Conservation (phyloP, 2,888 invertebrate genomes). For the Xestia c-nigrum region DNA sequence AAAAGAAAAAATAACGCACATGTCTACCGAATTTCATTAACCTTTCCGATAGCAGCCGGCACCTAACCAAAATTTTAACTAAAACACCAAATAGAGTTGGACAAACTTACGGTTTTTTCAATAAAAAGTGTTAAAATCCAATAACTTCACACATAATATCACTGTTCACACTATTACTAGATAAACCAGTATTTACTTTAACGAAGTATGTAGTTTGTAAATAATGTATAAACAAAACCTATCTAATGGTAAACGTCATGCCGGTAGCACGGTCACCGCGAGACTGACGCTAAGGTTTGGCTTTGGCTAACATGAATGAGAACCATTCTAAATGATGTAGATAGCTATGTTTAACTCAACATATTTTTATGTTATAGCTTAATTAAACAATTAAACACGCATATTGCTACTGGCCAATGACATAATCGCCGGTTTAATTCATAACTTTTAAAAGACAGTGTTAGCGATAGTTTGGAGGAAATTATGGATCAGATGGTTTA, state of each 20-base stretch:
- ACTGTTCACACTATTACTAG: constrained; percentile 40
- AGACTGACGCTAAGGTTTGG: constrained; percentile 10
- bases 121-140: constrained; percentile 42
- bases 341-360: constrained; percentile 6
- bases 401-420: not conserved
- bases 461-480: not conserved
- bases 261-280: constrained; percentile 16
- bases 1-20: too few relatives aligned
- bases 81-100: not conserved
- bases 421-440: not conserved
- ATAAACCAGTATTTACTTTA: constrained; percentile 3
- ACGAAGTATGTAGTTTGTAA: constrained; percentile 20
- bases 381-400: not conserved
- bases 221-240: constrained; percentile 46
- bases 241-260: constrained; percentile 28
- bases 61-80: not conserved
- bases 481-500: not conserved
- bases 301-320: not conserved
- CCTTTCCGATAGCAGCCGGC: not conserved
- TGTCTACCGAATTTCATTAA: constrained; percentile 18
- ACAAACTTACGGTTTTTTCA: constrained; percentile 33
- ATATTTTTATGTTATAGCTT: not conserved
- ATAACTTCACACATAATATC: constrained; percentile 52
- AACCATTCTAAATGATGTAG: not conserved
- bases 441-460: not conserved